Evolutionary conservation across 1,140 invertebrate species (phyloP).

Genomic region (Leptinotarsa lineolata): DNA sequence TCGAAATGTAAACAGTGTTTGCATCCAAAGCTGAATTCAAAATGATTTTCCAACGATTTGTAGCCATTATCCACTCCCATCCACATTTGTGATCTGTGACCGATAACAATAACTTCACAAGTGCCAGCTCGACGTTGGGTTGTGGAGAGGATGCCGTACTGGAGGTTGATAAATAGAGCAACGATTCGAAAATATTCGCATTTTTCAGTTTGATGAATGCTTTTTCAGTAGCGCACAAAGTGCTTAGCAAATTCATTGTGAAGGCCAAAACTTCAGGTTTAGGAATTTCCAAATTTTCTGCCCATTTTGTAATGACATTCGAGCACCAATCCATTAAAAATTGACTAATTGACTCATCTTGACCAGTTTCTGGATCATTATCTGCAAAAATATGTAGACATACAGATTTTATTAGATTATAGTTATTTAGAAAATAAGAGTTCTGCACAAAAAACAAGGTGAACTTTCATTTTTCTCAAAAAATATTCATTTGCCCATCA

Average conservation of each 20-base stretch:
- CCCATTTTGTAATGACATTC: constrained; percentile 40
- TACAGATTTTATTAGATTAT: not conserved
- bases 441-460: no score
- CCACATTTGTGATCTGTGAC: constrained; percentile 62
- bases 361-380: not conserved
- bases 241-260: constrained; percentile 57
- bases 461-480: no score
- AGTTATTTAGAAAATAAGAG: not conserved
- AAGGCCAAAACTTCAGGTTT: constrained; percentile 57
- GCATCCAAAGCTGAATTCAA: constrained; percentile 62
- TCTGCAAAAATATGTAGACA: constrained; percentile 12
- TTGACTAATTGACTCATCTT: not conserved
- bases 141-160: constrained; percentile 50
- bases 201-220: constrained; percentile 54
- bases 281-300: constrained; percentile 41
- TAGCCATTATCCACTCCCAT: constrained; percentile 61
- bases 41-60: constrained; percentile 61
- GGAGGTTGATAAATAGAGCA: constrained; percentile 52
- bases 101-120: constrained; percentile 61
- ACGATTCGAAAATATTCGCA: constrained; percentile 54
- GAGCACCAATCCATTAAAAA: constrained; percentile 23
- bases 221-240: constrained; percentile 56
- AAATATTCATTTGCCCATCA: no score
- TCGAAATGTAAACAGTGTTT: constrained; percentile 67
- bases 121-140: constrained; percentile 66